Percentiles rank a stretch among this genome's conserved stretches.
These are phyloP conservation scores for Latheticus oryzae DNA, from an alignment of 2,888 invertebrate species.

Conservation along the genomic window DNA sequence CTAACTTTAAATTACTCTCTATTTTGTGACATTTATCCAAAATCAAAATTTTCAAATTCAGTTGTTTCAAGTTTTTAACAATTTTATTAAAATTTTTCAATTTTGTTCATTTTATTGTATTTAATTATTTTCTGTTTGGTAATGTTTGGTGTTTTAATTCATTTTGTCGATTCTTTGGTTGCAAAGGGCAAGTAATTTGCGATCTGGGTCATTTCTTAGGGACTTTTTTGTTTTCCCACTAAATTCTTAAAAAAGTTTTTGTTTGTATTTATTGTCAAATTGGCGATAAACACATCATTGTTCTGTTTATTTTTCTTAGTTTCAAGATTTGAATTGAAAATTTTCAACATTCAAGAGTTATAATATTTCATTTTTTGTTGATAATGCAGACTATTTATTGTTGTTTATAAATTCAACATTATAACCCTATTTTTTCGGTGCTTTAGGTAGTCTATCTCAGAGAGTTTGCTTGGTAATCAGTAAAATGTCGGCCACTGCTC, in stretches of 20 bases:
- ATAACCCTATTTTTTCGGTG: constrained; percentile 13
- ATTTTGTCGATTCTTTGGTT: neutral
- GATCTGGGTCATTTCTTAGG: constrained; percentile 58
- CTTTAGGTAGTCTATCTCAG: constrained; percentile 51
- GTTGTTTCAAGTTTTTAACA: no score
- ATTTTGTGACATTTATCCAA: no score
- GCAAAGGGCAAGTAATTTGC: constrained; percentile 19
- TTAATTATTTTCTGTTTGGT: no score
- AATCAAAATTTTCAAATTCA: no score
- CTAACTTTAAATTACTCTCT: neutral
- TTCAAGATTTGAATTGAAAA: neutral
- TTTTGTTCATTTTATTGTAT: no score
- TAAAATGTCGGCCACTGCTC: constrained; percentile 54
- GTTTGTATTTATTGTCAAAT: constrained; percentile 46
- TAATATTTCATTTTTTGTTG: constrained; percentile 22
- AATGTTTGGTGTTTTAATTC: no score
- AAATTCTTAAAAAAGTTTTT: constrained; percentile 45
- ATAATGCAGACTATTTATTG: constrained; percentile 48
- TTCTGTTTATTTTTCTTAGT: constrained; percentile 16
- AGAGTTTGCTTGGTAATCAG: constrained; percentile 47
- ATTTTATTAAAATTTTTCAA: no score
- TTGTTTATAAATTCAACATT: neutral
- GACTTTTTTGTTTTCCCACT: constrained; percentile 54
- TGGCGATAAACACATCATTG: constrained; percentile 37
- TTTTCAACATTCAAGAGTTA: no score